These are phyloP conservation scores for Macaria notata DNA, from an alignment of 2,888 invertebrate species.

Conservation along the genomic window DNA sequence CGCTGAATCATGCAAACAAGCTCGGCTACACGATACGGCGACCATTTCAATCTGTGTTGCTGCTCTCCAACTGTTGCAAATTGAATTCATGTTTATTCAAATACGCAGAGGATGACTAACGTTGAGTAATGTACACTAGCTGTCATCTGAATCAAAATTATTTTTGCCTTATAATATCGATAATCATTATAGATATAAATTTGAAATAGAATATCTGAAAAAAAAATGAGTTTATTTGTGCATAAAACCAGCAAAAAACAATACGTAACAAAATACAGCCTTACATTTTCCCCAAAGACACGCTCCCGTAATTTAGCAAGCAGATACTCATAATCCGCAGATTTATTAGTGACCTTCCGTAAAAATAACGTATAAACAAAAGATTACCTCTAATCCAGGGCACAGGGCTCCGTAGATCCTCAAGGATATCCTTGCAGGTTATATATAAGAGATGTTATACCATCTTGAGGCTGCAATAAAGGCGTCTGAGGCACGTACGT, in stretches of 20 bases:
- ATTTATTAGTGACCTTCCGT: slow-evolving; percentile 34
- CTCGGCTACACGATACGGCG: slow-evolving; percentile 10
- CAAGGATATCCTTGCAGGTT: slow-evolving; percentile 11
- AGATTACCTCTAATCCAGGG: slow-evolving; percentile 61
- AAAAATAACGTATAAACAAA: slow-evolving; percentile 64
- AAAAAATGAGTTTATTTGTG: no score
- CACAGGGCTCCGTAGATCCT: slow-evolving; percentile 44
- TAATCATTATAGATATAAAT: no score
- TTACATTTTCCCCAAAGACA: slow-evolving; percentile 2
- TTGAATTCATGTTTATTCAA: not conserved
- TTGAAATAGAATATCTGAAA: no score
- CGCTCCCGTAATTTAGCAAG: slow-evolving; percentile 11
- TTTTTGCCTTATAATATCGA: no score
- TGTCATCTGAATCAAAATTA: no score
- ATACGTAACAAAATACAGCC: not conserved
- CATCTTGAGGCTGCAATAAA: slow-evolving; percentile 71
- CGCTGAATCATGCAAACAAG: slow-evolving; percentile 29
- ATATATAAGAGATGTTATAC: slow-evolving; percentile 22
- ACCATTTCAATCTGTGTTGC: slow-evolving; percentile 7
- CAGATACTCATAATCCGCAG: slow-evolving; percentile 36
- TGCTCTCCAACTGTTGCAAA: not conserved
- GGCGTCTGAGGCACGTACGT: slow-evolving; percentile 52
- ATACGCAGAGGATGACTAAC: no score
- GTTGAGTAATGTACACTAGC: no score
- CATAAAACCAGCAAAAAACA: not conserved